Percentiles rank a stretch among this genome's conserved stretches.
Evolutionary conservation across 2,113 vertebrate species (phyloP).

Genomic region (Anseranas semipalmata): DNA sequence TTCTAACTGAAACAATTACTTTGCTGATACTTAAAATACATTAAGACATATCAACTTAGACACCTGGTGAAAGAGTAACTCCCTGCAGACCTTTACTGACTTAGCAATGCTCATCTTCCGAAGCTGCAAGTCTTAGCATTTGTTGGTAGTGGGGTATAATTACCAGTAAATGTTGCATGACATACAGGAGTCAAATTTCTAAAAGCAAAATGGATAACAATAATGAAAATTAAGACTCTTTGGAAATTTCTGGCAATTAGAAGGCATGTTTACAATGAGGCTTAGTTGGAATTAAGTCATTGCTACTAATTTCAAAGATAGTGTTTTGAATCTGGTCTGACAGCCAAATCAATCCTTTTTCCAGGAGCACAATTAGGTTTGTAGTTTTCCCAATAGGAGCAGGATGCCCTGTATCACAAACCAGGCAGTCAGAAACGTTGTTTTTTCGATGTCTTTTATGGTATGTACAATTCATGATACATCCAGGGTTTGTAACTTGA

Average conservation of each 20-base stretch:
- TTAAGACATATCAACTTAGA: rapidly evolving
- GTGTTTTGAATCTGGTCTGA: neutral
- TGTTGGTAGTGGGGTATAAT: neutral
- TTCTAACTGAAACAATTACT: neutral
- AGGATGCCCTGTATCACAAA: neutral
- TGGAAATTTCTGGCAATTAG: neutral
- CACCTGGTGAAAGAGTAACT: neutral
- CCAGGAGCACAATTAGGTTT: neutral
- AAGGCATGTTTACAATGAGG: neutral
- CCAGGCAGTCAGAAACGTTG: neutral
- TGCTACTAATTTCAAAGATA: neutral
- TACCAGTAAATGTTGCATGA: neutral
- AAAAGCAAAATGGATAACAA: neutral
- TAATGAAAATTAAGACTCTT: neutral
- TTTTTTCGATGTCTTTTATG: neutral
- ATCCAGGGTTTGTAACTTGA: neutral
- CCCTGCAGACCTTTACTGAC: neutral
- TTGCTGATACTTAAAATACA: neutral
- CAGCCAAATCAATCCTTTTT: neutral
- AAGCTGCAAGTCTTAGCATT: neutral
- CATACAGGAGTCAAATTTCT: neutral
- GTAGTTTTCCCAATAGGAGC: neutral
- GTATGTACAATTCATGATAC: rapidly evolving
- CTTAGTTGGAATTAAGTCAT: neutral
- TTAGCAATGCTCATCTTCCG: neutral